Percentiles rank a stretch among this genome's conserved stretches.
Evolutionary conservation across 2,113 vertebrate species (phyloP).

Genomic region (Calonectris borealis): DNA sequence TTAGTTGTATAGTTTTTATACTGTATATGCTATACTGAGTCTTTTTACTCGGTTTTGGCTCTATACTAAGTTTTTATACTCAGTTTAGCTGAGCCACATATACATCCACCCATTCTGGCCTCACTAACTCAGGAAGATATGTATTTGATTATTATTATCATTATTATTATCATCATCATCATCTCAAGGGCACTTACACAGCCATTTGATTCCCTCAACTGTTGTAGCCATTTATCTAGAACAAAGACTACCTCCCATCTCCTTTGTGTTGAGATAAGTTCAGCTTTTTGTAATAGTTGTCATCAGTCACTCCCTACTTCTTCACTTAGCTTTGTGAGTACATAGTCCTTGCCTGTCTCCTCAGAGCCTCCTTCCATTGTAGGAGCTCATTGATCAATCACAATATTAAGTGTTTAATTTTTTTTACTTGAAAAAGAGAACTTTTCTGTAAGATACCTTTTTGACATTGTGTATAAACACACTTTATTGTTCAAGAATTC

Average conservation of each 20-base stretch:
- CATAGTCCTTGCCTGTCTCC: background rate
- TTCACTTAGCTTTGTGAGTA: background rate
- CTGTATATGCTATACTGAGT: background rate
- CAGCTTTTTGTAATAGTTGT: background rate
- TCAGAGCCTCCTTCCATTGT: background rate
- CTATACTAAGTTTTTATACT: background rate
- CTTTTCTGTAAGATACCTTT: background rate
- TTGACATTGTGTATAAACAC: background rate
- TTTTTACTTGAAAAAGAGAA: background rate
- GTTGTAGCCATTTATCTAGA: background rate
- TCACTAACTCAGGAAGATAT: too few species aligned
- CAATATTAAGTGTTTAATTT: background rate
- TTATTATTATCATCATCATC: background rate
- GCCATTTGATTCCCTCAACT: background rate
- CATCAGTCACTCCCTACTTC: background rate
- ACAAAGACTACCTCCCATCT: background rate
- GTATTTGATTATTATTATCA: background rate
- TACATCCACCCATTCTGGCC: background rate
- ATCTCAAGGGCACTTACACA: background rate
- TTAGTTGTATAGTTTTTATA: background rate
- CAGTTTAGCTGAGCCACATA: background rate
- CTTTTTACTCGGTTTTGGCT: background rate
- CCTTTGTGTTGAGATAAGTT: background rate
- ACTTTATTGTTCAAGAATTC: conserved; percentile 24
- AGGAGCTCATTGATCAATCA: background rate